These are phyloP conservation scores for Hybos culiciformis DNA, from an alignment of 2,888 invertebrate genomes.

Conservation along the genomic window DNA sequence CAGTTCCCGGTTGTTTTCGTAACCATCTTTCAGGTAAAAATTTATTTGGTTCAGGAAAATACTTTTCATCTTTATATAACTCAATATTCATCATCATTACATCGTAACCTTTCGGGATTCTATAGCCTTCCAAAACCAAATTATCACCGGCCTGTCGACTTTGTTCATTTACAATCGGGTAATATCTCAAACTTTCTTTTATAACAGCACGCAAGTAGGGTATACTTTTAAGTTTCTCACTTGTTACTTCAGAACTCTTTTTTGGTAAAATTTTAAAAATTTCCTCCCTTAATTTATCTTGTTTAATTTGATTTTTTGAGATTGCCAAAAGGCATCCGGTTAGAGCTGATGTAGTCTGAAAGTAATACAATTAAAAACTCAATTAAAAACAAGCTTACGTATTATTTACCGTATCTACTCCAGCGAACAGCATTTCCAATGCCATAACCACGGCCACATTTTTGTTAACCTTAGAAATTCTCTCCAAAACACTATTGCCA, in stretches of 20 bases:
- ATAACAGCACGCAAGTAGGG: slow-evolving; percentile 58
- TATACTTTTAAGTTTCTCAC: slow-evolving; percentile 36
- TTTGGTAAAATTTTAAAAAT: slow-evolving; percentile 34
- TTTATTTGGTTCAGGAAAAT: slow-evolving; percentile 39
- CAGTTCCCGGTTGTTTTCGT: slow-evolving; percentile 1
- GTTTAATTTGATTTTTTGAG: slow-evolving; percentile 48
- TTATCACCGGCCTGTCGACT: slow-evolving; percentile 41
- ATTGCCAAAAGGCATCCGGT: slow-evolving; percentile 28
- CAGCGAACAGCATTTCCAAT: slow-evolving; percentile 55
- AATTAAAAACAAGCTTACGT: background rate
- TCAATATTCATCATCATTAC: slow-evolving; percentile 56
- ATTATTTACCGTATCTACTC: slow-evolving; percentile 55
- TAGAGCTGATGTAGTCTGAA: slow-evolving; percentile 23
- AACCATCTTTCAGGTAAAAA: slow-evolving; percentile 57
- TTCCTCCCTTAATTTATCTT: slow-evolving; percentile 48
- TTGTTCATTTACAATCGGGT: slow-evolving; percentile 44
- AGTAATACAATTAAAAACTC: slow-evolving; percentile 8
- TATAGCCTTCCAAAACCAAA: slow-evolving; percentile 45
- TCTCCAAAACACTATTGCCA: slow-evolving; percentile 49
- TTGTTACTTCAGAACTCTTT: slow-evolving; percentile 35
- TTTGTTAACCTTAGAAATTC: slow-evolving; percentile 45
- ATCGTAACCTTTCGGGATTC: slow-evolving; percentile 47
- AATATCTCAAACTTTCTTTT: slow-evolving; percentile 53
- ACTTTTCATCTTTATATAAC: slow-evolving; percentile 45
- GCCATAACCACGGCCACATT: slow-evolving; percentile 52